Evolutionary conservation across 2,113 vertebrate species (phyloP).

Genomic region (Deroptyus accipitrinus): DNA sequence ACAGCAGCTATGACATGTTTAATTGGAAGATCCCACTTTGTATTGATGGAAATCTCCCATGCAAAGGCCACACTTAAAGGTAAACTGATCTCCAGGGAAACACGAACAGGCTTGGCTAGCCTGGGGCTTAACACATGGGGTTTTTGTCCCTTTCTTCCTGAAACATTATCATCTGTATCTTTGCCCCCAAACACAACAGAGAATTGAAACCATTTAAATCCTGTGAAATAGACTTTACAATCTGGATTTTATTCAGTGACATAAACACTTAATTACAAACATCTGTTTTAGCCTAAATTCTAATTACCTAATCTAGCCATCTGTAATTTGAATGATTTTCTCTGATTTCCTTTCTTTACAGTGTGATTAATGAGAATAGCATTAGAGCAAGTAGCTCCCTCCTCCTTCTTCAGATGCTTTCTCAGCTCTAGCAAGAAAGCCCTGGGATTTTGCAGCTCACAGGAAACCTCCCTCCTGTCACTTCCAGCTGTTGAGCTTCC

Average conservation of each 20-base stretch:
- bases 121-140: background rate
- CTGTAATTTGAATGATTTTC: slow-evolving; percentile 80
- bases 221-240: slow-evolving; percentile 68
- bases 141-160: background rate
- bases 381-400: slow-evolving; percentile 32
- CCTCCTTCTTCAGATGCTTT: background rate
- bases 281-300: slow-evolving; percentile 80
- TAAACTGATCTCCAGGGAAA: background rate
- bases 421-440: background rate
- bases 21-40: background rate
- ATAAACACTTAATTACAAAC: slow-evolving; percentile 83
- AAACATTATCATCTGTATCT: slow-evolving; percentile 34
- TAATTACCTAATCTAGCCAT: slow-evolving; percentile 82
- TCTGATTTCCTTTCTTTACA: slow-evolving; percentile 74
- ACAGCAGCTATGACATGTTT: background rate
- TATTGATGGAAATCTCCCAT: background rate
- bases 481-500: background rate
- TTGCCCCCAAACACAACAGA: slow-evolving; percentile 39
- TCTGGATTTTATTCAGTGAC: slow-evolving; percentile 76
- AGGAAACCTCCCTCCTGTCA: slow-evolving; percentile 50
- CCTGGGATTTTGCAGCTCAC: background rate
- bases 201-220: slow-evolving; percentile 59
- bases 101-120: background rate
- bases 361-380: slow-evolving; percentile 69
- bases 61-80: background rate